Evolutionary conservation across 2,113 vertebrate genomes (phyloP), one percentile per base, ranked within the genome.

Genomic region (Oreochromis niloticus): DNA sequence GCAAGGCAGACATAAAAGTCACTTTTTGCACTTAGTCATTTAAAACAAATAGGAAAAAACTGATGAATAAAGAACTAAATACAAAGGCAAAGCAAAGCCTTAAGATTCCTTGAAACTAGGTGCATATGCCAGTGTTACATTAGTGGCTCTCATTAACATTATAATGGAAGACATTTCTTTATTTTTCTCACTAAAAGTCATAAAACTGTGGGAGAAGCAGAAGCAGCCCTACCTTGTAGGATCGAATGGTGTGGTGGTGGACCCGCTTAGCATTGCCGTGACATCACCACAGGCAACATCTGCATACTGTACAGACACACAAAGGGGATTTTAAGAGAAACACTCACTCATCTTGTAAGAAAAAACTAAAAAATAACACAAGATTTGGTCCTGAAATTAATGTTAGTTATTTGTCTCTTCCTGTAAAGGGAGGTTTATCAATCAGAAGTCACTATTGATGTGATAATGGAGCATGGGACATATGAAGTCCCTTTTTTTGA

Each of bases 251-350:
- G 90, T 92, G 6, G 46, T 11, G 73, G 92, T 1, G 13, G 97
- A 97, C 30, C 97, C 97, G 3, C 98, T 97, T 39, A 99, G 96
- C 97, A 99, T 96, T 71, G 92, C 97, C 0, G 96, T 95, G 66
- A 97, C 97, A 55, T 95, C 84, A 34, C 97, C 98, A 91, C 97
- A 97, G 2, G 97, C 97, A 61, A 41, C 52, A 41, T 95, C 95
- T 93, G 98, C 97, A 97, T 97, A 98, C 98, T 98, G 5, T 63
- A 89, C 86, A 61, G 30, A 93, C 81, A 17, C 24, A n/a, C 59
- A 17, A 36, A 24, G 34, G 80, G 16, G 17, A 54, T 2, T 30
- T 85, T 43, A 22, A 22, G 27, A 81, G 46, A 24, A 50, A 1
- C 16, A 17, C 10, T 22, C n/a, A 43, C 12, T 73, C 68, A 46